A percentile compares a stretch with the other conserved stretches of the same genome.
These are phyloP conservation scores for Cosmorhoe ocellata DNA, from an alignment of 2,888 invertebrate genomes.

Conservation along the genomic window DNA sequence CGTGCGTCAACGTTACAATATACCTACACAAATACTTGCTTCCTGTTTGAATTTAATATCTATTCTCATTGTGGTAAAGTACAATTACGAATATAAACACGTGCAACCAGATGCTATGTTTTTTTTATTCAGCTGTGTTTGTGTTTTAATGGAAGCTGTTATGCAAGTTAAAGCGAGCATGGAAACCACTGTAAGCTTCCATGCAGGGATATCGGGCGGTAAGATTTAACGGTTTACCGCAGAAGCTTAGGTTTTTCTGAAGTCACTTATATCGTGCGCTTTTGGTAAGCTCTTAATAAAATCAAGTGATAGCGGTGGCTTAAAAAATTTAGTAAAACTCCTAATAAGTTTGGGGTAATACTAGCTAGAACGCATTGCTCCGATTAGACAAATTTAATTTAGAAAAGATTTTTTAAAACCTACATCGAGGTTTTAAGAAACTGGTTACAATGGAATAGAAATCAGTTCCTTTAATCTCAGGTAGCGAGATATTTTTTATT, in stretches of 20 bases:
- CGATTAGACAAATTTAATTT: constrained; percentile 13
- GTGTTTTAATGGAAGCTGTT: constrained; percentile 32
- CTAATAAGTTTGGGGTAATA: constrained; percentile 21
- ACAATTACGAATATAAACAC: constrained; percentile 22
- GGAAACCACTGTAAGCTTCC: constrained; percentile 33
- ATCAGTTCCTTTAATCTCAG: constrained; percentile 1
- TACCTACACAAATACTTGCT: constrained; percentile 10
- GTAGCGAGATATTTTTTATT: background rate
- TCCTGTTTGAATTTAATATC: constrained; percentile 25
- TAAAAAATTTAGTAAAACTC: constrained; percentile 26
- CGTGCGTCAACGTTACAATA: constrained; percentile 31
- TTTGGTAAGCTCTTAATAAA: constrained; percentile 25
- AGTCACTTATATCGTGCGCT: constrained; percentile 22
- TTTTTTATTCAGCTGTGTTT: constrained; percentile 28
- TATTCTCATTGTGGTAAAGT: constrained; percentile 27
- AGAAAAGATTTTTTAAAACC: constrained; percentile 2
- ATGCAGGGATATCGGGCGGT: constrained; percentile 29
- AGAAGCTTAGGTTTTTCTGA: constrained; percentile 24
- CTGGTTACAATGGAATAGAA: no score
- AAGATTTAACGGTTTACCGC: constrained; percentile 32
- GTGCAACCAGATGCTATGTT: constrained; percentile 25
- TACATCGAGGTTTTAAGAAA: background rate
- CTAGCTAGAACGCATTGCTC: constrained; percentile 1
- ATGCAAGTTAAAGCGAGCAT: constrained; percentile 36
- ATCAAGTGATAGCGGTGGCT: constrained; percentile 16